These are phyloP conservation scores for Hippocampus comes DNA, from an alignment of 2,113 vertebrate species.

Conservation along the genomic window DNA sequence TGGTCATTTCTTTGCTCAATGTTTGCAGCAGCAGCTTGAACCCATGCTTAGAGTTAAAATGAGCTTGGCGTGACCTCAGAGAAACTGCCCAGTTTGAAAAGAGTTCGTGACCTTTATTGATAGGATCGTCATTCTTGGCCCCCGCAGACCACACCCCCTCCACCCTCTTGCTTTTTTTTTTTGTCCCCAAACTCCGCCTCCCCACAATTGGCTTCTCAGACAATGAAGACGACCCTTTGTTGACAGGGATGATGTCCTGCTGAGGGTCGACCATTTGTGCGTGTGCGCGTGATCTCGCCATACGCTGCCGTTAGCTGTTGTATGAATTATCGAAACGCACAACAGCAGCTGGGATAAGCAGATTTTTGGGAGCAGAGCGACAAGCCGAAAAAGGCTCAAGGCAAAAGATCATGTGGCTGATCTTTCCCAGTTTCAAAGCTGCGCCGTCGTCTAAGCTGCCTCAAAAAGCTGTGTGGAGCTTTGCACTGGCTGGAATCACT, in stretches of 20 bases:
- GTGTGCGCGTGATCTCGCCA: slow-evolving; percentile 5
- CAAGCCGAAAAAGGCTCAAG: slow-evolving; percentile 21
- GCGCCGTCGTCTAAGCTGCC: slow-evolving; percentile 15
- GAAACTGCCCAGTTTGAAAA: slow-evolving; percentile 45
- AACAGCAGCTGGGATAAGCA: neutral
- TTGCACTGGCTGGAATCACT: slow-evolving; percentile 4
- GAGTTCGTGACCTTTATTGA: slow-evolving; percentile 67
- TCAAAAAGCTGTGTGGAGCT: slow-evolving; percentile 9
- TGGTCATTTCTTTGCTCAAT: neutral
- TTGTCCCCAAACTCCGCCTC: slow-evolving; percentile 13
- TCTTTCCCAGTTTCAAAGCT: slow-evolving; percentile 24
- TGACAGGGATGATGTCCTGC: slow-evolving; percentile 42
- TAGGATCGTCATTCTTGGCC: slow-evolving; percentile 62
- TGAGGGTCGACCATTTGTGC: slow-evolving; percentile 30
- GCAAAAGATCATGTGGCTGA: slow-evolving; percentile 17
- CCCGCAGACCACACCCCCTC: slow-evolving; percentile 38
- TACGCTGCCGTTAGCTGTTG: slow-evolving; percentile 21
- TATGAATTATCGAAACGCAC: slow-evolving; percentile 49
- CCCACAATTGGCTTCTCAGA: slow-evolving; percentile 48
- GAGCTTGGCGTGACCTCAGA: slow-evolving; percentile 55
- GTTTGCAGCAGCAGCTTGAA: slow-evolving; percentile 47
- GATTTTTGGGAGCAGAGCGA: neutral
- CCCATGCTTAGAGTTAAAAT: slow-evolving; percentile 44
- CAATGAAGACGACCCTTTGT: slow-evolving; percentile 63
- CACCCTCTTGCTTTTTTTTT: slow-evolving; percentile 52